Evolutionary conservation across 2,113 vertebrate species (phyloP).

Genomic region (Malurus alboscapulatus): DNA sequence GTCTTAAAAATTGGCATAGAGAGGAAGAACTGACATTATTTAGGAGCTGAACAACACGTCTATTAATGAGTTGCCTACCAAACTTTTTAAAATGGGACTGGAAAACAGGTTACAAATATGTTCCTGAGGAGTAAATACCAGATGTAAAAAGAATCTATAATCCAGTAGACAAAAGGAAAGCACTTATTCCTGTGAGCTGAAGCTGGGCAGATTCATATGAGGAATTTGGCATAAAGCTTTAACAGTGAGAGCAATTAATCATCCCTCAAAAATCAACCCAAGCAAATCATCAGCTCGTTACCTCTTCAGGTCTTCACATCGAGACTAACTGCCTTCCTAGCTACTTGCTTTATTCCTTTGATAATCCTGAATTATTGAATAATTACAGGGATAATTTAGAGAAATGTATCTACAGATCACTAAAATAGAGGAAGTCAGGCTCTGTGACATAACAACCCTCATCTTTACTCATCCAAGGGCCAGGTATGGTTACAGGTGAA

Average conservation of each 20-base stretch:
- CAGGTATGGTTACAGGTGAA: not conserved
- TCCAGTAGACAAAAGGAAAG: not conserved
- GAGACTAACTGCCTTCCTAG: not conserved
- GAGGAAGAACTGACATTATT: not conserved
- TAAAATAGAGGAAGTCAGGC: not conserved
- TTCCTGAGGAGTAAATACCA: not conserved
- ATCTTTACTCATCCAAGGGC: not conserved
- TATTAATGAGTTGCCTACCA: not conserved
- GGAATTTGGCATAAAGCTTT: not conserved
- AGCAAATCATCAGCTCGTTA: not conserved
- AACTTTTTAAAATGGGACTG: not conserved
- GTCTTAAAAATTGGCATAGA: not conserved
- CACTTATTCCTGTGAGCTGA: not conserved
- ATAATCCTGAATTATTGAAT: not conserved
- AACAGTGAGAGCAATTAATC: not conserved
- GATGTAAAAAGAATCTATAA: not conserved
- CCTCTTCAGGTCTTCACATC: not conserved
- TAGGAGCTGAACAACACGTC: not conserved
- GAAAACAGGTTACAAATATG: not conserved
- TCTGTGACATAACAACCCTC: not conserved
- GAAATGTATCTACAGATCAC: not conserved
- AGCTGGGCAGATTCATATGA: not conserved
- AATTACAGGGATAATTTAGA: not conserved
- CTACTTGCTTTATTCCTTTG: not conserved
- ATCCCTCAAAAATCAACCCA: not conserved